Base-by-base conservation (phyloP, 2,888 invertebrate genomes). In the Gasteruption jaculator region DNA sequence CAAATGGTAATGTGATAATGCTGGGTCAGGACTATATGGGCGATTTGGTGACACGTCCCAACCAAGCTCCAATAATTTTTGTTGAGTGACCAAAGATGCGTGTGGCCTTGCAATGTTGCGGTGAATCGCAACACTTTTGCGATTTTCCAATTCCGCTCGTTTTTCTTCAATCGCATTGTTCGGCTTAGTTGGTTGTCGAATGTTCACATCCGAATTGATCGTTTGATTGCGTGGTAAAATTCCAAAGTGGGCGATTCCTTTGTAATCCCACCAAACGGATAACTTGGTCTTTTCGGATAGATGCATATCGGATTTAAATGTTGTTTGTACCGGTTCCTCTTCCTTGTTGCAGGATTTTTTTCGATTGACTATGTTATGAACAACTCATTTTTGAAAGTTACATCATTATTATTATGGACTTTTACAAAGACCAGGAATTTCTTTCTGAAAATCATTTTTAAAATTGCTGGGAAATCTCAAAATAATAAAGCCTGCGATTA, bases 231-330 rank as follows among this genome's bases (percentile, higher is more conserved):
- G 29, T 35, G 44, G 38, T 45, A 45, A 30, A 34, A 49, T 24
- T 44, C 24, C 43, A 45, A 74, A 75, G 74, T 75, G 74, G 74
- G 3, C n/a, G 12, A 38, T 38, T 8, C 39, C 12, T 33, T 37
- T 37, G 8, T 11, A 37, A 33, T 27, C 25, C n/a, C 31, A 37
- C 27, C 38, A 24, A 6, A 33, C 14, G 12, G 27, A 37, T n/a
- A 19, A 24, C 21, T 22, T 34, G 21, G 7, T 7, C 18, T 34
- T 34, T 34, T n/a, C 24, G 45, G n/a, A 24, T 16, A 22, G 18
- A 16, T 34, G 34, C 12, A 34, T 34, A 16, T 34, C 19, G 11
- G 34, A 15, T 34, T 34, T 34, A 8, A 8, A 34, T 18, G 21
- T 19, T 15, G n/a, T 10, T 14, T 34, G 34, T n/a, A n/a, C n/a